phyloP scores from a whole-genome alignment of 2,888 invertebrate species.

The Unio delphinus region DNA sequence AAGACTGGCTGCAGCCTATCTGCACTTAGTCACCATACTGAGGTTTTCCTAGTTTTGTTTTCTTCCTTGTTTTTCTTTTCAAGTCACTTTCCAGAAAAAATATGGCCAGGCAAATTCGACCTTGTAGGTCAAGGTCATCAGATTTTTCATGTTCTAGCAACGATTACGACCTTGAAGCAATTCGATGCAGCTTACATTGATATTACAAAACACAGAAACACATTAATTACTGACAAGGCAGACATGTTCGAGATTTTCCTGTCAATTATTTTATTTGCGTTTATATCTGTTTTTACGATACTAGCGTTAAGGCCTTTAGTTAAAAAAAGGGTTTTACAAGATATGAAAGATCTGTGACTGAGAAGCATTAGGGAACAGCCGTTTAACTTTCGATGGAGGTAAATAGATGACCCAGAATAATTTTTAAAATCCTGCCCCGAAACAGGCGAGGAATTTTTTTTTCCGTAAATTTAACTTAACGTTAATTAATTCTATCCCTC shows the following conservation, averaged over 20 bases:
- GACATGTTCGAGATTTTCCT: neutral
- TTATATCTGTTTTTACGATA: neutral
- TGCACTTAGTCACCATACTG: constrained; percentile 41
- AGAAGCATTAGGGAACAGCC: too few species aligned
- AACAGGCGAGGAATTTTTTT: too few species aligned
- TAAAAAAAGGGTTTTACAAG: constrained; percentile 1
- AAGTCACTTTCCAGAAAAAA: constrained; percentile 45
- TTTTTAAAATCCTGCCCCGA: too few species aligned
- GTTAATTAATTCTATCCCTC: too few species aligned
- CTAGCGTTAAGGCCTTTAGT: neutral
- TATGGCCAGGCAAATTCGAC: constrained; percentile 47
- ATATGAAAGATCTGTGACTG: too few species aligned
- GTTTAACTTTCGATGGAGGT: too few species aligned
- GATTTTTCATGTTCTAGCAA: constrained; percentile 47
- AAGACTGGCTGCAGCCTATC: constrained; percentile 23
- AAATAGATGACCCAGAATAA: too few species aligned
- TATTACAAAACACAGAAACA: constrained; percentile 4
- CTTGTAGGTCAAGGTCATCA: constrained; percentile 55
- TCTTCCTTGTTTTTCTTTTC: constrained; percentile 48
- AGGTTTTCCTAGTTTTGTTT: constrained; percentile 27
- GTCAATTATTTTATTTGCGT: constrained; percentile 6
- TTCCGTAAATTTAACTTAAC: too few species aligned
- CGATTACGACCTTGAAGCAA: constrained; percentile 21
- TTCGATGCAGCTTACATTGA: constrained; percentile 26
- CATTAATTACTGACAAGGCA: constrained; percentile 3